Conservation (phyloP, 2,797 vertebrate genomes). For the Xenopus petersii region DNA sequence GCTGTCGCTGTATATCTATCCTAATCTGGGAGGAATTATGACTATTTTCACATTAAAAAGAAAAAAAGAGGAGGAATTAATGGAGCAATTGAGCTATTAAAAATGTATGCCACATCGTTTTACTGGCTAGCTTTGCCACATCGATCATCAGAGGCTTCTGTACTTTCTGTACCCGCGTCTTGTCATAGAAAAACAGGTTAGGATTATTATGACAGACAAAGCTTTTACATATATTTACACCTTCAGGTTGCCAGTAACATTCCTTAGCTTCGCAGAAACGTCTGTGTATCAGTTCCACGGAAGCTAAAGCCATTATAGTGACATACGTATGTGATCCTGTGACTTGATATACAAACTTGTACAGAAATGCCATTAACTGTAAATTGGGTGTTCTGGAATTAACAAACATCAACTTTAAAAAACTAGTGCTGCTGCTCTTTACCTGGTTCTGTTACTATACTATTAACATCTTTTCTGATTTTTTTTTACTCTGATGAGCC, state of each 20-base stretch:
- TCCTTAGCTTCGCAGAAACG: background rate
- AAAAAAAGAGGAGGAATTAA: slow-evolving; percentile 82
- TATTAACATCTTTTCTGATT: no score
- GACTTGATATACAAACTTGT: no score
- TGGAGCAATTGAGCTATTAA: slow-evolving; percentile 87
- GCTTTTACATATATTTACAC: slow-evolving; percentile 59
- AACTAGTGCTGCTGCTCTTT: no score
- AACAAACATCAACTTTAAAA: no score
- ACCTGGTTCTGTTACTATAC: no score
- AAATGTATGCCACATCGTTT: slow-evolving; percentile 74
- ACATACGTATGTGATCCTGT: no score
- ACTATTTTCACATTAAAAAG: slow-evolving; percentile 81
- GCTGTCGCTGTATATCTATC: slow-evolving; percentile 85
- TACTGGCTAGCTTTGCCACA: slow-evolving; percentile 72
- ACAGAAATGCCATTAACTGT: no score
- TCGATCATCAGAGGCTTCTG: slow-evolving; percentile 74
- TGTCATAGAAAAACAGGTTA: slow-evolving; percentile 64
- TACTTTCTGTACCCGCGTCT: slow-evolving; percentile 53
- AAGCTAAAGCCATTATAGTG: no score
- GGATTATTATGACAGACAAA: slow-evolving; percentile 70
- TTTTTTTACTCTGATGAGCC: no score
- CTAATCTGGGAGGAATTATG: slow-evolving; percentile 95
- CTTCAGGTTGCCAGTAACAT: background rate
- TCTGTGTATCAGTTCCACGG: background rate
- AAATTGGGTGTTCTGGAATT: no score